These are phyloP conservation scores for Meiosimyza platycephala DNA, from an alignment of 2,888 invertebrate species.

Conservation along the genomic window DNA sequence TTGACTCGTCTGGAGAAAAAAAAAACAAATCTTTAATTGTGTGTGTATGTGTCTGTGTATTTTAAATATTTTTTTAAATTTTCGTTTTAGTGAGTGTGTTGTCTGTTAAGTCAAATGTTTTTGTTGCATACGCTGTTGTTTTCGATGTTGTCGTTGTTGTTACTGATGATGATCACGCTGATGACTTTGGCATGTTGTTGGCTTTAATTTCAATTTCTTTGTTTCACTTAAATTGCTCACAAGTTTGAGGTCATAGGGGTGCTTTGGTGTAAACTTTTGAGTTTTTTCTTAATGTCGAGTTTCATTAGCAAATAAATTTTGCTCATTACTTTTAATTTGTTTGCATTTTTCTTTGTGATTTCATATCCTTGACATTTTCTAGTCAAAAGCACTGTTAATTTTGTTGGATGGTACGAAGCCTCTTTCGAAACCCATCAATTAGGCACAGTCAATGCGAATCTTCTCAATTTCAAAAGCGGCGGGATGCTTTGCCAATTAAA, in stretches of 20 bases:
- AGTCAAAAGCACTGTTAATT: conserved; percentile 1
- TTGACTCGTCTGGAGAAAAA: conserved; percentile 5
- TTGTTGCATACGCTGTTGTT: conserved; percentile 4
- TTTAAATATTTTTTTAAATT: not conserved
- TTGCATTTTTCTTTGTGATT: not conserved
- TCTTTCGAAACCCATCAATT: not conserved
- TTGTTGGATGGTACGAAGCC: not conserved
- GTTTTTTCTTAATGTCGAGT: not conserved
- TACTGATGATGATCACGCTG: conserved; percentile 26
- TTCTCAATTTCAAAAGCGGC: not conserved
- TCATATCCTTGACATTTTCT: conserved; percentile 34
- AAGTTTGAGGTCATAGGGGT: conserved; percentile 23
- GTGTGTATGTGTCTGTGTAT: not conserved
- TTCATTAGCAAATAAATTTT: too few relatives aligned
- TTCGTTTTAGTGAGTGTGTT: conserved; percentile 24
- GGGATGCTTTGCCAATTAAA: conserved; percentile 37
- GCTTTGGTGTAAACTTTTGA: not conserved
- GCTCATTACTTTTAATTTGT: not conserved
- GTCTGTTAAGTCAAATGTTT: conserved; percentile 35
- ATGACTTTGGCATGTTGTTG: conserved; percentile 28
- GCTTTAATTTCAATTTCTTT: conserved; percentile 34
- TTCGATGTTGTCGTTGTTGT: conserved; percentile 14
- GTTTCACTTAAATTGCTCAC: conserved; percentile 1
- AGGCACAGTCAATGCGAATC: not conserved
- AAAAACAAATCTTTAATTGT: too few relatives aligned